A percentile compares a stretch with the other conserved stretches of the same genome.
These are phyloP conservation scores for Beaufortia kweichowensis DNA, from an alignment of 2,113 vertebrate genomes.

Conservation along the genomic window DNA sequence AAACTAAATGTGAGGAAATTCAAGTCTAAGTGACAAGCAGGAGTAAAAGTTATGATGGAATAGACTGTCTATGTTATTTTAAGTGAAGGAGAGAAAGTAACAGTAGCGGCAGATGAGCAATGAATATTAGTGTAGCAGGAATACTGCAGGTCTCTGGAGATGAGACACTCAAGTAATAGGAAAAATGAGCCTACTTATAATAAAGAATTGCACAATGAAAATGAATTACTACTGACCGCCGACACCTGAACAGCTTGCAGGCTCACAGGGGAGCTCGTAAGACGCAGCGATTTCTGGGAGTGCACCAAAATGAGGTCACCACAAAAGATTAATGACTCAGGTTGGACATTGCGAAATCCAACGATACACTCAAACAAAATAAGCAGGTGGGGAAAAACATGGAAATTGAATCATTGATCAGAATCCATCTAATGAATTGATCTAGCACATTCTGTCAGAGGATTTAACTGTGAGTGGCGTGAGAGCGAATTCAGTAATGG, in stretches of 20 bases:
- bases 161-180: slow-evolving; percentile 14
- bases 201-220: slow-evolving; percentile 49
- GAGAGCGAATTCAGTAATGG: slow-evolving; percentile 35
- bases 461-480: slow-evolving; percentile 25
- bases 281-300: slow-evolving; percentile 25
- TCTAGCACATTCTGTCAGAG: slow-evolving; percentile 13
- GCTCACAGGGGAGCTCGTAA: slow-evolving; percentile 39
- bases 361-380: slow-evolving; percentile 19
- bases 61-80: neutral
- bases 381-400: slow-evolving; percentile 5
- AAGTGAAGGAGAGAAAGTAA: neutral
- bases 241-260: slow-evolving; percentile 52
- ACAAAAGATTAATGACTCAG: slow-evolving; percentile 48
- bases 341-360: slow-evolving; percentile 2
- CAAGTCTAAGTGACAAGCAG: neutral
- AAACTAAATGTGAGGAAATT: neutral
- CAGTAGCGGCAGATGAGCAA: neutral
- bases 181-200: slow-evolving; percentile 47
- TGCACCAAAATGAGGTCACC: slow-evolving; percentile 43
- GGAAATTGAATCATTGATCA: slow-evolving; percentile 42
- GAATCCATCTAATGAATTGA: slow-evolving; percentile 43
- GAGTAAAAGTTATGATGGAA: neutral
- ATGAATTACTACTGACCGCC: slow-evolving; percentile 54
- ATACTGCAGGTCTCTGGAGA: slow-evolving; percentile 29
- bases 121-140: slow-evolving; percentile 1